Evolutionary conservation across 1,140 invertebrate species (phyloP), one percentile per base, ranked within the genome.

Genomic region (Vollenhovia emeryi): DNA sequence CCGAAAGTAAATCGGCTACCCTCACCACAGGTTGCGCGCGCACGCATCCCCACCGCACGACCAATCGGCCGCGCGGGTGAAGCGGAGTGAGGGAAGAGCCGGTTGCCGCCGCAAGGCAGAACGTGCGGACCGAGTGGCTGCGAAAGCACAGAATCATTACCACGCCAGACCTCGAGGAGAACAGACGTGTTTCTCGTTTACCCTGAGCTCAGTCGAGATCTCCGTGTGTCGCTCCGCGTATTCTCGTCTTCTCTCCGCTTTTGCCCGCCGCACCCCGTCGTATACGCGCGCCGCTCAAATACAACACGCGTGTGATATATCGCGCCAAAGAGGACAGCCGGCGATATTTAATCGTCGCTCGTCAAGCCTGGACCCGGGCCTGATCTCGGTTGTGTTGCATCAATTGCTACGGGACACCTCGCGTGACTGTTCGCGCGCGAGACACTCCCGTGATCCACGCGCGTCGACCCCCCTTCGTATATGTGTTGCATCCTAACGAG

Each of bases 161-260:
- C 91, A 93, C 92, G 91, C 91, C 92, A 92, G 93, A 95, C 89
- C 92, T 95, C 94, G 94, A 94, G 92, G 92, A 94, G 94, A 93
- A 82, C 90, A 93, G 93, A 94, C 94, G 93, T 89, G 91, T 91
- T 94, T 93, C 88, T 90, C 90, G 92, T 93, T 66, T 91, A 83
- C 84, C 57, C 91, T 90, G 91, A 87, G 88, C 92, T 93, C 94
- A 94, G 92, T 94, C 93, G 91, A 92, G 92, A 91, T 93, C 92
- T 93, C 91, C n/a, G n/a, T n/a, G 93, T 92, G 93, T 82, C 40
- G 66, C 71, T 74, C 66, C 68, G n/a, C n/a, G 40, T 33, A 36
- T 21, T 73, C 33, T 73, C 50, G 33, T 57, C 27, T 48, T 85
- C 7, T 30, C 36, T 62, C n/a, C n/a, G n/a, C n/a, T n/a, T n/a